Evolutionary conservation across 2,888 invertebrate genomes (phyloP).

Genomic region (Scaptomyza cyrtandrae): DNA sequence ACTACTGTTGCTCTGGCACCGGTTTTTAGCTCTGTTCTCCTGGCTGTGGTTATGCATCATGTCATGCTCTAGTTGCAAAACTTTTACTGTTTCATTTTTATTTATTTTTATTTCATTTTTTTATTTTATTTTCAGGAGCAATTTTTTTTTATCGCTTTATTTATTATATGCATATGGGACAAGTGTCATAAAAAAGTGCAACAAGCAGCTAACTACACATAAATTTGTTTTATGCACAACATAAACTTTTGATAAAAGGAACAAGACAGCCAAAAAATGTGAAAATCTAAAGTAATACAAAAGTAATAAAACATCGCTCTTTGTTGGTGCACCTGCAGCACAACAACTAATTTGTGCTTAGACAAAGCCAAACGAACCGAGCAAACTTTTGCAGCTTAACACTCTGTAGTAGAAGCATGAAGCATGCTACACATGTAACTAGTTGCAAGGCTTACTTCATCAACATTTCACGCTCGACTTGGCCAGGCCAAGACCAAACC

Average conservation of each 20-base stretch:
- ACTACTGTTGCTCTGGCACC: constrained; percentile 12
- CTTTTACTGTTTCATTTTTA: constrained; percentile 50
- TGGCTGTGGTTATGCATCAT: constrained; percentile 69
- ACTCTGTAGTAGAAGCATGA: constrained; percentile 38
- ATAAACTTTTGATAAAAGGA: constrained; percentile 56
- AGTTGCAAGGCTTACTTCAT: constrained; percentile 69
- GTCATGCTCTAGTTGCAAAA: constrained; percentile 77
- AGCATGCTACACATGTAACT: constrained; percentile 56
- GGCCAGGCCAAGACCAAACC: constrained; percentile 39
- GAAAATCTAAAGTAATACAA: constrained; percentile 7
- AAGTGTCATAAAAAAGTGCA: constrained; percentile 66
- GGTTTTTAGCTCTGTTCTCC: constrained; percentile 25
- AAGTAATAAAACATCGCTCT: constrained; percentile 26
- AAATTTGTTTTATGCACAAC: constrained; percentile 70
- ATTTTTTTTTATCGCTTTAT: constrained; percentile 65
- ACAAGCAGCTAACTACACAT: constrained; percentile 59
- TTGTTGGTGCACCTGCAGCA: constrained; percentile 48
- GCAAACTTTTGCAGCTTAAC: constrained; percentile 62
- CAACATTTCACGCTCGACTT: constrained; percentile 77
- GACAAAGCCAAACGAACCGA: constrained; percentile 55
- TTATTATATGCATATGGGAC: constrained; percentile 72
- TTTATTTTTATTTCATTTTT: constrained; percentile 30
- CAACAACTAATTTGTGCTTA: constrained; percentile 69
- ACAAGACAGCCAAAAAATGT: constrained; percentile 15
- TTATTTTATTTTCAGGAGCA: not conserved